Evolutionary conservation across 2,888 invertebrate genomes (phyloP).

Genomic region (Acrobasis suavella): DNA sequence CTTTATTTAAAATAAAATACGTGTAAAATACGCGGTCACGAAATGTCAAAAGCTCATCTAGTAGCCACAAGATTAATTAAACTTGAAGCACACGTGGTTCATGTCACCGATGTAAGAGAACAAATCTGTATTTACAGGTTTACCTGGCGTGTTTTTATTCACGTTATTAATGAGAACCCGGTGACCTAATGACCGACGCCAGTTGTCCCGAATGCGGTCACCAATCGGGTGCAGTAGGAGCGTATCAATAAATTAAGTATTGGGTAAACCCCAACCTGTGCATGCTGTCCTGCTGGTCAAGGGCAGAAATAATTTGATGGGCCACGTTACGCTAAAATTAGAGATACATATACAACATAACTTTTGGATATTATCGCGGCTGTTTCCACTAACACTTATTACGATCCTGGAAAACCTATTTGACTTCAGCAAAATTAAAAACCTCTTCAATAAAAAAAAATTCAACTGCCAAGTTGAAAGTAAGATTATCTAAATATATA

Average conservation of each 20-base stretch:
- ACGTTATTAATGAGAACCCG: neutral
- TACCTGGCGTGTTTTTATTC: neutral
- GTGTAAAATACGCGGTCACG: neutral
- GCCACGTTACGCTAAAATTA: too few relatives aligned
- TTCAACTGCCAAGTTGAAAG: too few relatives aligned
- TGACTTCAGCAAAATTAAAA: too few relatives aligned
- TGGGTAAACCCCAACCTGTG: constrained; percentile 23
- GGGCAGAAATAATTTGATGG: neutral
- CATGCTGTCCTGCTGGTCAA: neutral
- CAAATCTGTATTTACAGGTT: too few relatives aligned
- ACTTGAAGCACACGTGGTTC: constrained; percentile 6
- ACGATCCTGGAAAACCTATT: too few relatives aligned
- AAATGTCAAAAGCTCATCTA: constrained; percentile 39
- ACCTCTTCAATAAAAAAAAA: too few relatives aligned
- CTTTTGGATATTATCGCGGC: too few relatives aligned
- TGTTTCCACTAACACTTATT: too few relatives aligned
- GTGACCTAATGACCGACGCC: constrained; percentile 22
- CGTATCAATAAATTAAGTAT: constrained; percentile 45
- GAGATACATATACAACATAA: too few relatives aligned
- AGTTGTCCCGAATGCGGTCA: constrained; percentile 27
- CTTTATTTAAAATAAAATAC: constrained; percentile 8
- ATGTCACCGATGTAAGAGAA: neutral
- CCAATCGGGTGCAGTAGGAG: constrained; percentile 35
- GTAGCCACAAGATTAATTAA: constrained; percentile 58
- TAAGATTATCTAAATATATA: too few relatives aligned